Evolutionary conservation across 2,113 vertebrate species (phyloP).

Genomic region (Parus major): DNA sequence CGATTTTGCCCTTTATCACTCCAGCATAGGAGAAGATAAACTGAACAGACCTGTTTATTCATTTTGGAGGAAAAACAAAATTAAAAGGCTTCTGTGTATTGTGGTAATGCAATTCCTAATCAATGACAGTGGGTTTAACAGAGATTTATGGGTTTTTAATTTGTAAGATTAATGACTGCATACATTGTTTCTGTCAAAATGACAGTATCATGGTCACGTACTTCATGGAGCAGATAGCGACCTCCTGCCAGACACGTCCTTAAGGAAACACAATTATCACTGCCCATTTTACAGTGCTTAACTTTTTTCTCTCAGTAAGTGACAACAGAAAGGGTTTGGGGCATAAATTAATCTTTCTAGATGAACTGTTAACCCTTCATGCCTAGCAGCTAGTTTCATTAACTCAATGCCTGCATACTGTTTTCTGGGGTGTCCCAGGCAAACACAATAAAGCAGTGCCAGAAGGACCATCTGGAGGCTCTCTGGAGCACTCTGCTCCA

Average conservation of each 20-base stretch:
- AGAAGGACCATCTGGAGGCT: not conserved
- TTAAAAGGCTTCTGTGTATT: conserved; percentile 66
- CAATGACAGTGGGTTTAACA: conserved; percentile 52
- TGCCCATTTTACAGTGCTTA: conserved; percentile 38
- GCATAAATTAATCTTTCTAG: conserved; percentile 26
- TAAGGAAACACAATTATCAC: conserved; percentile 76
- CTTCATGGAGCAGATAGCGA: conserved; percentile 37
- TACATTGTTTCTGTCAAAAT: conserved; percentile 30
- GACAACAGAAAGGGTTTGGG: conserved; percentile 45
- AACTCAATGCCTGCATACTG: not conserved
- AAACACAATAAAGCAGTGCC: not conserved
- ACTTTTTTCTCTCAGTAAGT: conserved; percentile 52
- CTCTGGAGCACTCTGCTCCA: not conserved
- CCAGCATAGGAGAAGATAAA: conserved; percentile 19
- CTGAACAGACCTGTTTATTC: conserved; percentile 32
- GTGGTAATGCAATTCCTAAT: conserved; percentile 64
- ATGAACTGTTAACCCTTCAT: conserved; percentile 50
- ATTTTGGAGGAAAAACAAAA: conserved; percentile 53
- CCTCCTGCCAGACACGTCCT: conserved; percentile 57
- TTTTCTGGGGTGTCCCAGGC: conserved; percentile 8
- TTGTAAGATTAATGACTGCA: conserved; percentile 55
- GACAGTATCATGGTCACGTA: conserved; percentile 77
- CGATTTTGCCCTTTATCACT: conserved; percentile 45
- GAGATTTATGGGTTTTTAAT: conserved; percentile 67
- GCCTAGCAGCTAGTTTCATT: not conserved